phyloP scores from a whole-genome alignment of 2,797 vertebrate species.

The Danio tinwini region DNA sequence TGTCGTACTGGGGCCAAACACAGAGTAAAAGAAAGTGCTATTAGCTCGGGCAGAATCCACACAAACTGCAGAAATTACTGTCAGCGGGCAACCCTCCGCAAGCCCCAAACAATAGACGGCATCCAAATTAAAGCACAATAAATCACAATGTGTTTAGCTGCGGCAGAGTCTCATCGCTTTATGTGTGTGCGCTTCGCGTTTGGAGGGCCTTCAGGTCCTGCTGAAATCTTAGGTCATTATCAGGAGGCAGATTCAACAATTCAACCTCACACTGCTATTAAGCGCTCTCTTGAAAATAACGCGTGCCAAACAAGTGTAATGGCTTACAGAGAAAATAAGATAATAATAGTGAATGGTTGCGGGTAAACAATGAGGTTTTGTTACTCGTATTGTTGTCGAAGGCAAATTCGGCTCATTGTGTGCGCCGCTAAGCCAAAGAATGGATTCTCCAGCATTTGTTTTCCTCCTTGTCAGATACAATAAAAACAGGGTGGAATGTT shows the following conservation, averaged over 20 bases:
- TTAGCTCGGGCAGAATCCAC: conserved; percentile 76
- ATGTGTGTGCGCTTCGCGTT: conserved; percentile 23
- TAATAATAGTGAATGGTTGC: conserved; percentile 36
- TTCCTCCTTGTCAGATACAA: conserved; percentile 28
- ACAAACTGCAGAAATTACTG: conserved; percentile 75
- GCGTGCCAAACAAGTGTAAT: conserved; percentile 27
- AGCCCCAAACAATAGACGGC: conserved; percentile 71
- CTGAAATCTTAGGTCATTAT: conserved; percentile 57
- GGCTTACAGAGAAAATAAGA: conserved; percentile 51
- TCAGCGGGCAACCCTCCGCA: conserved; percentile 70
- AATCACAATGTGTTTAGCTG: conserved; percentile 76
- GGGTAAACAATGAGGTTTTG: conserved; percentile 49
- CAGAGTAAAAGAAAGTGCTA: conserved; percentile 65
- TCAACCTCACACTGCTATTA: conserved; percentile 53
- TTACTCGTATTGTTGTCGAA: conserved; percentile 30
- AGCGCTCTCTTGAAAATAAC: conserved; percentile 52
- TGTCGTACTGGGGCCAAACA: conserved; percentile 69
- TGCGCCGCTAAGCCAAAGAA: conserved; percentile 22
- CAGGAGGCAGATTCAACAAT: conserved; percentile 50
- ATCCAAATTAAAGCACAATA: conserved; percentile 77
- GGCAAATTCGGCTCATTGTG: conserved; percentile 25
- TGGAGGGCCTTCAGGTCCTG: conserved; percentile 44
- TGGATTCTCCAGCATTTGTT: conserved; percentile 21
- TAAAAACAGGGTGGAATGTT: conserved; percentile 15
- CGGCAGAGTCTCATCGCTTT: conserved; percentile 51